Evolutionary conservation across 2,797 vertebrate genomes (phyloP).

Genomic region (Capromys pilorides): DNA sequence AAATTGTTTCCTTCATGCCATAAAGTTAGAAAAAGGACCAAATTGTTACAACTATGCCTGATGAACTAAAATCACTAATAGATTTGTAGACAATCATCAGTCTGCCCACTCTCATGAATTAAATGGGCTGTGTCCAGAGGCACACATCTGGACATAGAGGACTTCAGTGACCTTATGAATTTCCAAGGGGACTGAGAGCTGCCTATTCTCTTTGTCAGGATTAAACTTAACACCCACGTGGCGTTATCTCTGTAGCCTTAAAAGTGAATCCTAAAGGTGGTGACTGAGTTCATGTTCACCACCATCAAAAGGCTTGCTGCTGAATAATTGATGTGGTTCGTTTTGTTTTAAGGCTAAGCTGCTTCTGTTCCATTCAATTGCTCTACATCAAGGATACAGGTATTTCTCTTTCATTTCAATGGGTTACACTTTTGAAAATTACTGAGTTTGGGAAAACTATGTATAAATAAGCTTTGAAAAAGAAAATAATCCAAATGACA

Average conservation of each 20-base stretch:
- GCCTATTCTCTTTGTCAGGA: not conserved
- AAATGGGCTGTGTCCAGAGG: not conserved
- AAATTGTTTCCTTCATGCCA: constrained; percentile 39
- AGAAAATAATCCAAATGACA: constrained; percentile 37
- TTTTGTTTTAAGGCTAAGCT: constrained; percentile 12
- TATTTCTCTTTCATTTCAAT: not conserved
- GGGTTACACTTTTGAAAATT: not conserved
- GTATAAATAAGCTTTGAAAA: not conserved
- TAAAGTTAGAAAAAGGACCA: constrained; percentile 18
- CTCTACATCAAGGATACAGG: not conserved
- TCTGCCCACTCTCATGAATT: not conserved
- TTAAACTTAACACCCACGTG: not conserved
- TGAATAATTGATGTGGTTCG: not conserved
- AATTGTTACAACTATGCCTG: not conserved
- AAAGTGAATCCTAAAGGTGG: not conserved
- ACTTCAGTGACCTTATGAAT: not conserved
- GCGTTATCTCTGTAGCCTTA: not conserved
- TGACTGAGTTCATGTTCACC: not conserved
- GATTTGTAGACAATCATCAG: not conserved
- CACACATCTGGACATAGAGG: accelerated
- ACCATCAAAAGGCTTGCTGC: not conserved
- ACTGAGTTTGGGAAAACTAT: constrained; percentile 9
- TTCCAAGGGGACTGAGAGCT: not conserved
- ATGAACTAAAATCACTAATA: constrained; percentile 36
- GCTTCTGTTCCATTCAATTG: not conserved